These are phyloP conservation scores for Aphrophora alni DNA, from an alignment of 2,888 invertebrate species.

Conservation along the genomic window DNA sequence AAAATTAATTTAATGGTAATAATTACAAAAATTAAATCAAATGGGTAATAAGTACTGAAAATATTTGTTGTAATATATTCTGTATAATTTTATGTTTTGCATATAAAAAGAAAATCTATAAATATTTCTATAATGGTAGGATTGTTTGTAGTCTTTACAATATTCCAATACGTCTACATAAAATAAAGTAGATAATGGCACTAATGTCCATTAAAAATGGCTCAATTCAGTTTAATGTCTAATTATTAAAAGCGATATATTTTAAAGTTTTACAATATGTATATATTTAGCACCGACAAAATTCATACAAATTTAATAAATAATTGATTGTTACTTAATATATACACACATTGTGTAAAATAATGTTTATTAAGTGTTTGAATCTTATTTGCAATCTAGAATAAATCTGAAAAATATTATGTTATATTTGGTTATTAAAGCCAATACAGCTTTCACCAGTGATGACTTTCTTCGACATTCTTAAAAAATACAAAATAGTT, in stretches of 20 bases:
- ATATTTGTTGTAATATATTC: background rate
- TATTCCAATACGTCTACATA: background rate
- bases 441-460: background rate
- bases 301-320: background rate
- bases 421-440: slow-evolving; percentile 2
- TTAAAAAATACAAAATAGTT: background rate
- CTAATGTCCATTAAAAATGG: background rate
- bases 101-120: background rate
- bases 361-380: no score
- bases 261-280: background rate
- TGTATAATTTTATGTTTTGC: background rate
- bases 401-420: background rate
- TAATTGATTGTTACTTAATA: background rate
- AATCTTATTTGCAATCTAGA: background rate
- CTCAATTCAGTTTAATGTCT: background rate
- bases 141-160: background rate
- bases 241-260: background rate
- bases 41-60: background rate
- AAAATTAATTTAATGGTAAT: slow-evolving; percentile 2
- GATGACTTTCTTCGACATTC: background rate
- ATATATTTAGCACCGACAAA: background rate
- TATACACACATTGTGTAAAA: background rate
- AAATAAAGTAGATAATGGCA: background rate
- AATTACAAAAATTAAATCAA: background rate
- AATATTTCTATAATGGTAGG: background rate